These are phyloP conservation scores for Rattus rattus DNA, from an alignment of 2,113 vertebrate species.

Conservation along the genomic window DNA sequence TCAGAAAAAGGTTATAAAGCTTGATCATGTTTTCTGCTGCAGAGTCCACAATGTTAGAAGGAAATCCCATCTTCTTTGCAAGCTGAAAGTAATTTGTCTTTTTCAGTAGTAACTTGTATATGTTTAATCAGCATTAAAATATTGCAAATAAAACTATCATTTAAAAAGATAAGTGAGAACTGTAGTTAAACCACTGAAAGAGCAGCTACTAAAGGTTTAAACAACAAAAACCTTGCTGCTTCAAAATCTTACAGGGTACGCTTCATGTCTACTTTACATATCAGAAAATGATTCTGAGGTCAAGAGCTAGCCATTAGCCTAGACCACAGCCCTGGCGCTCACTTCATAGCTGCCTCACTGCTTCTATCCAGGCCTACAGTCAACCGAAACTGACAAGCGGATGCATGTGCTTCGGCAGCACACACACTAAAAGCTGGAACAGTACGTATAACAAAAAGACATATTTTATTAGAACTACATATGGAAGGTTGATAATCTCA, in stretches of 20 bases:
- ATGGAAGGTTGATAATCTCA: background rate
- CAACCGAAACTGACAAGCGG: slow-evolving; percentile 6
- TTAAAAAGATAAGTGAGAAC: slow-evolving; percentile 26
- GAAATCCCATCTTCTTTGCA: slow-evolving; percentile 98
- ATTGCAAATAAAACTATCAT: slow-evolving; percentile 10
- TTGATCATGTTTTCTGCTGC: slow-evolving; percentile 97
- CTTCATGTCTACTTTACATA: slow-evolving; percentile 1
- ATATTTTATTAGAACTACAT: slow-evolving; percentile 50
- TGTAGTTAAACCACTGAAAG: slow-evolving; percentile 45
- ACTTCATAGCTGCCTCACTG: background rate
- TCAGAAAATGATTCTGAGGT: slow-evolving; percentile 5
- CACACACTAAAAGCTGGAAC: background rate
- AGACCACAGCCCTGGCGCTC: background rate
- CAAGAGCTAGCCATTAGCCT: background rate
- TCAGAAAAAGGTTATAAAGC: slow-evolving; percentile 96
- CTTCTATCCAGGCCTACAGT: background rate
- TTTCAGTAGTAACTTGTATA: slow-evolving; percentile 19
- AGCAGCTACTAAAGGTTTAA: slow-evolving; percentile 20
- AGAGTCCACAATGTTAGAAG: slow-evolving; percentile 91
- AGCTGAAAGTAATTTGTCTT: slow-evolving; percentile 87
- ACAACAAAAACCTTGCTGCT: slow-evolving; percentile 19
- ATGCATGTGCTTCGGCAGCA: background rate
- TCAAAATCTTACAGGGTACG: slow-evolving; percentile 8
- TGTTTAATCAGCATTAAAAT: slow-evolving; percentile 3
- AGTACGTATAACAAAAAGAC: background rate